These are phyloP conservation scores for Vollenhovia emeryi DNA, from an alignment of 1,140 invertebrate genomes.

Conservation along the genomic window DNA sequence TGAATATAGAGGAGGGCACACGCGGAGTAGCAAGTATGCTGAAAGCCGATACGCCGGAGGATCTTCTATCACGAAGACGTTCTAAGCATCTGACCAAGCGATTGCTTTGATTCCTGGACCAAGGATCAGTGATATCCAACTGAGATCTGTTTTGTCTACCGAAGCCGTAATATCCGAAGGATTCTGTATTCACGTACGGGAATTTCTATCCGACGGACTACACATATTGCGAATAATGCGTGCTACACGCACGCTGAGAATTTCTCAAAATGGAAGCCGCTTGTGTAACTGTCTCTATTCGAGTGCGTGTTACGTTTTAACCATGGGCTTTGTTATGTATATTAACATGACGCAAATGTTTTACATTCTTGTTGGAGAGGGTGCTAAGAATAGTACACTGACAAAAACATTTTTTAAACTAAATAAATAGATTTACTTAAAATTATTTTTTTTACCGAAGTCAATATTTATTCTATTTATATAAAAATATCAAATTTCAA, in stretches of 20 bases:
- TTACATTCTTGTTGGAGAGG: constrained; percentile 2
- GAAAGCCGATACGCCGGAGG: constrained; percentile 6
- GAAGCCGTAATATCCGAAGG: neutral
- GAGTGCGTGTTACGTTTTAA: neutral
- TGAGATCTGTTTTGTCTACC: neutral
- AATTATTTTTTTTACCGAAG: too few relatives aligned
- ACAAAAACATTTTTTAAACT: too few relatives aligned
- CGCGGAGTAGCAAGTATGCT: neutral
- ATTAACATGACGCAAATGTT: neutral
- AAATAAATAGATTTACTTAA: too few relatives aligned
- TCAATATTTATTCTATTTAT: too few relatives aligned
- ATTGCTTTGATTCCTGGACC: constrained; percentile 35
- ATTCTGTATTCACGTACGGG: neutral
- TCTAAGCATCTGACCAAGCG: constrained; percentile 25
- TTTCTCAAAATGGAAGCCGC: neutral
- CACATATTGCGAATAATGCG: neutral
- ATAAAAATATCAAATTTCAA: too few relatives aligned
- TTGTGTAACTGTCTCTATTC: neutral
- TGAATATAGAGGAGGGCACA: neutral
- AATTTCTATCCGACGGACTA: neutral
- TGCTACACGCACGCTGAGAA: neutral
- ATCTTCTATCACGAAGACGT: constrained; percentile 10
- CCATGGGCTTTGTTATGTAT: constrained; percentile 2
- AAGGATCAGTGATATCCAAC: neutral
- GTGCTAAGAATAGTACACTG: neutral